Base-by-base conservation (phyloP, 2,888 invertebrate genomes). In the Nudaria mundana region DNA sequence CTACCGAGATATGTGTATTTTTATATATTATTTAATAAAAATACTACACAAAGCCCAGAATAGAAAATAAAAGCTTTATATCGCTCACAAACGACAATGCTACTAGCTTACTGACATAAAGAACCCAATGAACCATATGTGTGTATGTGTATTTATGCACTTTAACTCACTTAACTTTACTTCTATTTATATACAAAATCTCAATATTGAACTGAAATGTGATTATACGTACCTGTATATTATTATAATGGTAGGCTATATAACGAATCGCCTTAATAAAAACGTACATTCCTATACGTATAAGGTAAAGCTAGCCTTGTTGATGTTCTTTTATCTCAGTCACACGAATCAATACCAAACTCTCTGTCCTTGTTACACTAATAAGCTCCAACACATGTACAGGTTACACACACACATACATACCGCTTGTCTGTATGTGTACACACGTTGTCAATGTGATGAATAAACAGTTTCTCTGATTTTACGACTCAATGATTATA, bases 391-490 rank as follows among this genome's bases (percentile, higher is more conserved):
- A 67, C 67, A 76, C 72, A 71, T 51, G 57, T 55, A 43, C 59
- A 56, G 52, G 52, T 48, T 52, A 44, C 39, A 64, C 73, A 57
- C 65, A 66, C 66, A 66, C 66, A 58, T 44, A 37, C 46, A 52
- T 48, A 58, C 44, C 40, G 47, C 61, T 34, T 56, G 44, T 56
- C 47, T 66, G 63, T 71, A 66, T 64, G 66, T 56, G 57, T 67
- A 50, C 56, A 44, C 53, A 50, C 63, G 66, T 66, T 79, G 78
- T 81, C 82, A 78, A 79, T 80, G 79, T 80, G 82, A 81, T 82
- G 81, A 84, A 85, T 83, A 83, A 85, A 86, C 81, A 83, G 83
- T 85, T 85, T 86, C 85, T 84, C 74, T 78, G 78, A 84, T 85
- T 86, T 85, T 83, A 85, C 79, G 84, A 84, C 74, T 79, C 81